phyloP scores from a whole-genome alignment of 1,140 invertebrate genomes.

The Drosophila repleta region DNA sequence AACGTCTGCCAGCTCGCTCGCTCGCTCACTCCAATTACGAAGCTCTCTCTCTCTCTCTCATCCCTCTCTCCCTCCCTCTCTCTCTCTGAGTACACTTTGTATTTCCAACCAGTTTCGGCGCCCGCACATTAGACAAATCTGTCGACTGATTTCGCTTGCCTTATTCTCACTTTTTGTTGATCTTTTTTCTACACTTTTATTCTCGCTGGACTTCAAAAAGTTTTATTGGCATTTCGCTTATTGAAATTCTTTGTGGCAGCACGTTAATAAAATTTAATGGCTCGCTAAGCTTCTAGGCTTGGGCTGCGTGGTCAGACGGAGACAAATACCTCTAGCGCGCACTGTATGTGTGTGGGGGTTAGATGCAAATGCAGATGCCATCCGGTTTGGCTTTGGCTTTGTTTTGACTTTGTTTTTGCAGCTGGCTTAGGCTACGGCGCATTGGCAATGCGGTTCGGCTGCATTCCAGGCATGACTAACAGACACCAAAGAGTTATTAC shows the following conservation, averaged over 20 bases:
- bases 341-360: constrained; percentile 20
- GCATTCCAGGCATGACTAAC: constrained; percentile 77
- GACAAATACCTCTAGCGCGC: constrained; percentile 14
- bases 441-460: constrained; percentile 69
- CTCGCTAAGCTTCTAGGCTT: constrained; percentile 10
- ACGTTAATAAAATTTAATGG: constrained; percentile 28
- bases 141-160: constrained; percentile 61
- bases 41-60: not conserved
- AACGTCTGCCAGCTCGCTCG: not conserved
- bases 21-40: not conserved
- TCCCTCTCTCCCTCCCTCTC: not conserved
- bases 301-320: constrained; percentile 12
- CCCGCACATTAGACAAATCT: constrained; percentile 71
- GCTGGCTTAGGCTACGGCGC: constrained; percentile 43
- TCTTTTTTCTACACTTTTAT: constrained; percentile 21
- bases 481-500: constrained; percentile 67
- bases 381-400: constrained; percentile 58
- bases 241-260: constrained; percentile 32
- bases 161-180: constrained; percentile 60
- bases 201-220: constrained; percentile 14
- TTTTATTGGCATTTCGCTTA: constrained; percentile 41
- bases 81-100: constrained; percentile 21
- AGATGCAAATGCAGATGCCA: constrained; percentile 63
- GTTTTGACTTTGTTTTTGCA: constrained; percentile 17
- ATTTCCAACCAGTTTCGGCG: constrained; percentile 64